Evolutionary conservation across 2,113 vertebrate genomes (phyloP), one percentile per base, ranked within the genome.

Genomic region (Pterocles burchelli): DNA sequence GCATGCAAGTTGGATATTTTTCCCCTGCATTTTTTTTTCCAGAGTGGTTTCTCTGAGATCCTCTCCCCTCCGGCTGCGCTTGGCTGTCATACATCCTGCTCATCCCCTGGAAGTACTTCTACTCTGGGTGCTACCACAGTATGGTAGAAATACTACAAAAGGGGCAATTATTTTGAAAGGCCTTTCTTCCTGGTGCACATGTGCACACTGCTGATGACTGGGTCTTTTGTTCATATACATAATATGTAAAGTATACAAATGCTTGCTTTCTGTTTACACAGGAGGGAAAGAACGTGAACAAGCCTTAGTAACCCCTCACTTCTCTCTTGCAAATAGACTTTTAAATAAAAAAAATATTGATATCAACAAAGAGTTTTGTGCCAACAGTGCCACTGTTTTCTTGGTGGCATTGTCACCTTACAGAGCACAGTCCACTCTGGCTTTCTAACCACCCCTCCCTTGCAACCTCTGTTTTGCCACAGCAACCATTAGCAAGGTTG

Each of bases 401-500:
- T 51, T 43, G 41, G n/a, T 51, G 54, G 21, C 33, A 15, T 28
- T 73, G 55, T 43, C 59, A 77, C 51, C 46, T 66, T 14, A 48
- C 5, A 54, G n/a, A 43, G 17, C 7, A 85, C 11, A 5, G 5
- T 21, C 38, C 7, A 10, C 28, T 54, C 0, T 1, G 2, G 26
- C 18, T 93, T 94, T 80, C n/a, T 74, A 66, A 70, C 10, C 2
- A 0, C 1, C 55, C 28, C n/a, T 77, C 28, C 46, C 46, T 52
- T 75, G 29, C 7, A 59, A 71, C 25, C 26, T 55, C 43, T 19
- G 9, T 80, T 72, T 68, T 73, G 28, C 38, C 63, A 25, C 29
- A 6, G 49, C 58, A 79, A 24, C 22, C 16, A 29, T 84, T 51
- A 48, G 22, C 54, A 70, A 52, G 7, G 9, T 33, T 2, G 0